Conservation (phyloP, 1,140 invertebrate species). For the Plodia interpunctella region DNA sequence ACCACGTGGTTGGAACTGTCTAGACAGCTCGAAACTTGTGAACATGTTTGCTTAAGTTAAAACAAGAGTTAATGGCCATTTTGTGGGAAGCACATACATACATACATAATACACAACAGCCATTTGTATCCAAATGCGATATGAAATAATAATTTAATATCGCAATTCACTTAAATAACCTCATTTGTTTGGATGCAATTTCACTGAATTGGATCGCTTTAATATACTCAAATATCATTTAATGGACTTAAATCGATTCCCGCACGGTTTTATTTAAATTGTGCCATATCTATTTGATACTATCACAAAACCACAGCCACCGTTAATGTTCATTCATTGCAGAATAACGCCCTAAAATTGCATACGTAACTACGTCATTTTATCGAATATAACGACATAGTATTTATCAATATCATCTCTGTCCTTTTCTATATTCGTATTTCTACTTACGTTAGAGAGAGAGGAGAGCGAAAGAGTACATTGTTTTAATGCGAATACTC, state of each 20-base stretch:
- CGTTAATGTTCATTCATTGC: constrained; percentile 1
- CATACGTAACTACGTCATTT: no score
- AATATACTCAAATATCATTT: background rate
- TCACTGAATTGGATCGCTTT: background rate
- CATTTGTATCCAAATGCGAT: no score
- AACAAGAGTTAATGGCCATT: no score
- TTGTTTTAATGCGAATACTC: background rate
- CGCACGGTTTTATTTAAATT: constrained; percentile 4
- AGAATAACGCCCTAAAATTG: background rate
- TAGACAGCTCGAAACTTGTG: no score
- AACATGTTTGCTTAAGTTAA: no score
- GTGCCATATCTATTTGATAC: background rate
- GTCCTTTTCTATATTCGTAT: background rate
- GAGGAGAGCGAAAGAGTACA: background rate
- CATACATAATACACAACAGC: no score
- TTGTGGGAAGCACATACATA: no score
- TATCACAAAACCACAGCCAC: background rate
- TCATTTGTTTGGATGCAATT: background rate
- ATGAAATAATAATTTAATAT: background rate
- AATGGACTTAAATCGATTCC: constrained; percentile 4
- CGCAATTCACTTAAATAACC: background rate
- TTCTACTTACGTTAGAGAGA: background rate
- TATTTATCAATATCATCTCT: background rate
- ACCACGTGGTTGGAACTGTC: no score
- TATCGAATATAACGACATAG: background rate